phyloP scores from a whole-genome alignment of 2,113 vertebrate species.

The Mesembrinibis cayennensis region DNA sequence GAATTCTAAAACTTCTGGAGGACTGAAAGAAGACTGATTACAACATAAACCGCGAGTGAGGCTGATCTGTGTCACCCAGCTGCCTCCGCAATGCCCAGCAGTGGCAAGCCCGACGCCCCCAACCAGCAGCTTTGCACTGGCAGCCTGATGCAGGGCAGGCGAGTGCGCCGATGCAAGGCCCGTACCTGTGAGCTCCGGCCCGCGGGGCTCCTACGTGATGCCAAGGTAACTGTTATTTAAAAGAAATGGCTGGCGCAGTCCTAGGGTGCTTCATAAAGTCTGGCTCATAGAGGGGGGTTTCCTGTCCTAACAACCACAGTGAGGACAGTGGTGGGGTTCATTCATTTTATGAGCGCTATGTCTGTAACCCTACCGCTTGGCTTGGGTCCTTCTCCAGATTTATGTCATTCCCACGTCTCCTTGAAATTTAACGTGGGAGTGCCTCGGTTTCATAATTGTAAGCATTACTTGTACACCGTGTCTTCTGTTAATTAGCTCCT shows the following conservation, averaged over 20 bases:
- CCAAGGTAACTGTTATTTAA: not conserved
- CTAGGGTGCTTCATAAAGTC: not conserved
- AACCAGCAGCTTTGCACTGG: not conserved
- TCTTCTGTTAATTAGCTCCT: not conserved
- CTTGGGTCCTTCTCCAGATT: not conserved
- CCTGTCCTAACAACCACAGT: not conserved
- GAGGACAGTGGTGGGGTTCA: not conserved
- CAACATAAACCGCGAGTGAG: not conserved
- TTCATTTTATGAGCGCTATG: not conserved
- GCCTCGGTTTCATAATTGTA: not conserved
- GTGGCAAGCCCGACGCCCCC: rapidly evolving
- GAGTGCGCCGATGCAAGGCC: rapidly evolving
- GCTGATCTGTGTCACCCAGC: not conserved
- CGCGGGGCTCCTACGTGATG: rapidly evolving
- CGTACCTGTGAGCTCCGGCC: rapidly evolving
- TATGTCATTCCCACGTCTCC: not conserved
- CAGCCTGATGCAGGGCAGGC: not conserved
- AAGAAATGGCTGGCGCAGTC: not conserved
- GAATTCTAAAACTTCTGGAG: not conserved
- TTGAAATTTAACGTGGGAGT: not conserved
- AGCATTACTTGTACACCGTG: not conserved
- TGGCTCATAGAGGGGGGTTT: not conserved
- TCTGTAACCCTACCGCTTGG: not conserved
- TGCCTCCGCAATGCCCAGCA: rapidly evolving
- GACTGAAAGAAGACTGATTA: not conserved